These are phyloP conservation scores for Pelvicachromis taeniatus DNA, from an alignment of 2,113 vertebrate species.

Conservation along the genomic window DNA sequence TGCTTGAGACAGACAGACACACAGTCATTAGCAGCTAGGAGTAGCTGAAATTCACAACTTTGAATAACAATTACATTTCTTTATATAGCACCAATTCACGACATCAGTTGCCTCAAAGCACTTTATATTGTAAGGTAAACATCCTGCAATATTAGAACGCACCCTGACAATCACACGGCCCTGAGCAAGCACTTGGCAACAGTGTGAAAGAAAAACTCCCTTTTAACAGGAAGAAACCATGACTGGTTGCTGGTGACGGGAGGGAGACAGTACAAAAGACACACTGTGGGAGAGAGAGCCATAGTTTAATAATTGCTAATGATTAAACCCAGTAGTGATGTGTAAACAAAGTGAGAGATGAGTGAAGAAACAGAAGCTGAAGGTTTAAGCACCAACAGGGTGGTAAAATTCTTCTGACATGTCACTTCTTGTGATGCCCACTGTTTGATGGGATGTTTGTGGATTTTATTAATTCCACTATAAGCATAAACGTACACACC, in stretches of 20 bases:
- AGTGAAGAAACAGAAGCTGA: not conserved
- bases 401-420: not conserved
- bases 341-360: not conserved
- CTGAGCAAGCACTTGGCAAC: not conserved
- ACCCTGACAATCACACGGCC: not conserved
- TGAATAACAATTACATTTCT: not conserved
- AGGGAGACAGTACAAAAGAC: not conserved
- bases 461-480: not conserved
- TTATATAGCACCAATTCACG: not conserved
- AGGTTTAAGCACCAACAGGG: not conserved
- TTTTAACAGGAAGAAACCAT: not conserved
- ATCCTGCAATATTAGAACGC: not conserved
- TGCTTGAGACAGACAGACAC: not conserved
- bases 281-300: not conserved
- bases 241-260: fast-evolving
- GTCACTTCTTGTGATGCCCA: not conserved
- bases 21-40: not conserved
- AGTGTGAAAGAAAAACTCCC: not conserved
- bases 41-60: not conserved
- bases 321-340: not conserved
- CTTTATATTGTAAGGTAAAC: not conserved
- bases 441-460: not conserved
- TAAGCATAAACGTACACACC: not conserved
- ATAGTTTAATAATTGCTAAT: not conserved
- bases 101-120: not conserved